Base-by-base conservation (phyloP, 2,113 vertebrate species). In the Ochotona princeps region DNA sequence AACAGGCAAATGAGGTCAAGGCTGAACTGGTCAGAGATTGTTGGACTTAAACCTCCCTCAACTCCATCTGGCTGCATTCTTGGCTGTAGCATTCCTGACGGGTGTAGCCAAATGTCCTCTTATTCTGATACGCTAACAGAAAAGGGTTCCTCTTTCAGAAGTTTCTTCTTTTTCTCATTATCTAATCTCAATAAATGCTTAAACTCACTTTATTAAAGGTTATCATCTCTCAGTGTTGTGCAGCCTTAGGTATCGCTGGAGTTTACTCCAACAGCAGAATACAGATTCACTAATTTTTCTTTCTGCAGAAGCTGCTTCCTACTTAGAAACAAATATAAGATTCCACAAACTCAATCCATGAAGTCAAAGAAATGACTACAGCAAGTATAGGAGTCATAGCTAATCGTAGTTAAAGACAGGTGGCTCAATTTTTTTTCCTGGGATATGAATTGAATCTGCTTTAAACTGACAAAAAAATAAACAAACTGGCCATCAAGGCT, bases 131-230 rank as follows among this genome's bases (percentile, higher is more conserved):
- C 47, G 63, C 30, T 91, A 85, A 54, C 85, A 92, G 85, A 87
- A 87, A 90, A 93, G 14, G 25, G 15, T 65, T 96, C 90, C 82
- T 93, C 25, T 76, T 87, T 82, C 38, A 81, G n/a, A 90, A 91
- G 20, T 67, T 91, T 88, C 28, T 94, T 82, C n/a, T 85, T 32
- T 93, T 44, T 80, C 61, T 89, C 54, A 82, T 28, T 35, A 21
- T 8, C 85, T 25, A 73, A 83, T 65, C 18, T 93, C 67, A 92
- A 35, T 49, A 85, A 87, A 78, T 47, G 15, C 49, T 63, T 89
- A 25, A 25, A 70, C 75, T 93, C 83, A 81, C 74, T 72, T 91
- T 85, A 69, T 69, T 63, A 92, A 73, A 69, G 4, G 28, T 86
- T 93, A 75, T 49, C 75, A 94, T 91, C 92, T 81, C 69, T 82